phyloP scores from a whole-genome alignment of 2,797 vertebrate species.

The Artibeus lituratus region DNA sequence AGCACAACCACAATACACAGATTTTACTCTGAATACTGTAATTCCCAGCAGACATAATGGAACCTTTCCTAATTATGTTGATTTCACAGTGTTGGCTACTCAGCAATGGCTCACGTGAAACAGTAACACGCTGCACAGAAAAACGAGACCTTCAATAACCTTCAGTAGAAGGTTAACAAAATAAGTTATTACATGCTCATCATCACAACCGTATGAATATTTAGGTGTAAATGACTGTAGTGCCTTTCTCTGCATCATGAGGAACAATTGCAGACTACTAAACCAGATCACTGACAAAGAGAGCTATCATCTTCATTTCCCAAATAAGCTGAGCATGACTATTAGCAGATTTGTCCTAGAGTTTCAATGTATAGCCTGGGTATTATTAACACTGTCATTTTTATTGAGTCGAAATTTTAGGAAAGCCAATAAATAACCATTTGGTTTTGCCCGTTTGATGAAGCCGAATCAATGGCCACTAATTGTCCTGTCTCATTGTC shows the following conservation, averaged over 20 bases:
- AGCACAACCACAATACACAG: neutral
- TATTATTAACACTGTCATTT: neutral
- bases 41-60: neutral
- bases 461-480: neutral
- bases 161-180: neutral
- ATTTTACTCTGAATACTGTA: neutral
- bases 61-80: neutral
- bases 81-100: neutral
- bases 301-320: neutral
- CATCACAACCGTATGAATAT: neutral
- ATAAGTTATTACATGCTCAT: neutral
- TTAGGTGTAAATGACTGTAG: neutral
- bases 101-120: neutral
- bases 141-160: neutral
- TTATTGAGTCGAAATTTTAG: neutral
- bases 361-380: neutral
- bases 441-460: neutral
- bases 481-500: neutral
- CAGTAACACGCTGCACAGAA: neutral
- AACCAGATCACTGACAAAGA: neutral
- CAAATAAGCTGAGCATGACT: neutral
- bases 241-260: neutral
- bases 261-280: neutral
- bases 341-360: neutral
- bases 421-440: neutral